Base-by-base conservation (phyloP, 2,113 vertebrate genomes). In the Paradoxurus hermaphroditus region DNA sequence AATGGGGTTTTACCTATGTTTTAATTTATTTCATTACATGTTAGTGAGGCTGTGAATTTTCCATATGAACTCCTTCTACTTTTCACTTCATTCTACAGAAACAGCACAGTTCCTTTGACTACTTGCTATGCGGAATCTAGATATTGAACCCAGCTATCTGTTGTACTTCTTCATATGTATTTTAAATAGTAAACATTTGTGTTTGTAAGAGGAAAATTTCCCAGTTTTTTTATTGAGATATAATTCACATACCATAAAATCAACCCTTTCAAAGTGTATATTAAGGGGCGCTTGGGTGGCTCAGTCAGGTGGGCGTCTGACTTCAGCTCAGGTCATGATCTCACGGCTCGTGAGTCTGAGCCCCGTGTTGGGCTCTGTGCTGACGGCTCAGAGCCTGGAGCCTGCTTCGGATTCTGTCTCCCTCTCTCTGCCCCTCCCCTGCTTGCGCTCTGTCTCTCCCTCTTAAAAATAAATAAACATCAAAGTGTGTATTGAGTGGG, bases 71-170 rank as follows among this genome's bases (percentile, higher is more conserved):
- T 85, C 90, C 77, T 46, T 46, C 46, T 46, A 85, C 29, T 46
- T 77, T 97, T 65, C 84, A 51, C 6, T 87, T 87, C 34, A 79
- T 83, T 68, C 36, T 86, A 70, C 62, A 83, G 46, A 67, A 97
- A 90, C 39, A 7, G 34, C 68, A 53, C 16, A 72, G 15, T 9
- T 85, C 29, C 46, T 95, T 67, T 75, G 85, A 85, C 36, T 84
- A 90, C 53, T 77, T 96, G 67, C 56, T 92, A 27, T 83, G n/a
- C 86, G 46, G 49, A 82, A 41, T 86, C n/a, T 19, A 94, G 89
- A 46, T 73, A 62, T 3, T 86, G 21, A 95, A 95, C 21, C 65
- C 34, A 56, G 39, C 16, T 70, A 14, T 83, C 70, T 59, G 27
- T 59, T 63, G 63, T 49, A 46, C 1, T 34, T 59, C 44, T 77